Conservation (phyloP, 2,797 vertebrate genomes). For the Halcyon smyrnensis region DNA sequence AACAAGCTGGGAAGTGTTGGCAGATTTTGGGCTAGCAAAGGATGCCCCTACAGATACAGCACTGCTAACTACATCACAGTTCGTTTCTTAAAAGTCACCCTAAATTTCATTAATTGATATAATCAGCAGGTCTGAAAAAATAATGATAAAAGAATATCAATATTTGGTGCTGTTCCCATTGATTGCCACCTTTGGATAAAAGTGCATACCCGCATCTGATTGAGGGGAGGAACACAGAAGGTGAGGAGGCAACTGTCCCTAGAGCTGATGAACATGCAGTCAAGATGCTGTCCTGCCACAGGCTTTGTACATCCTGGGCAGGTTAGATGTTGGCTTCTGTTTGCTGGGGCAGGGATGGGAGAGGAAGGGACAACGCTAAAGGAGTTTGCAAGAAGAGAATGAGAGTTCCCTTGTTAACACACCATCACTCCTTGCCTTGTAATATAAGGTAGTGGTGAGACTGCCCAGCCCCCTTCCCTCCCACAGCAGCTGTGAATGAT, state of each 20-base stretch:
- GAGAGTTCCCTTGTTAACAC: not conserved
- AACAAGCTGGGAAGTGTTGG: not conserved
- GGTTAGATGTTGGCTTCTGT: not conserved
- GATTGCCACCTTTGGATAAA: not conserved
- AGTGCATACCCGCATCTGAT: not conserved
- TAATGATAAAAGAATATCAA: not conserved
- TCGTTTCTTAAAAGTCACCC: not conserved
- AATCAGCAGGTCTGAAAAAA: not conserved
- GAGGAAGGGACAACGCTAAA: not conserved
- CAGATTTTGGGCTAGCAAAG: not conserved
- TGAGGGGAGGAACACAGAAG: not conserved
- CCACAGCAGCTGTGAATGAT: not conserved
- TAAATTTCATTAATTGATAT: not conserved
- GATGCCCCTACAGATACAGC: not conserved
- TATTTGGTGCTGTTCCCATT: not conserved
- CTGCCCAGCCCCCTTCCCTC: not conserved
- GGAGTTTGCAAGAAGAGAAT: not conserved
- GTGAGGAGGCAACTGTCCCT: not conserved
- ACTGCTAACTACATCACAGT: not conserved
- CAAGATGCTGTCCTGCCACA: not conserved
- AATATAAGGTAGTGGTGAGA: fast-evolving
- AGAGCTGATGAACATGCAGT: fast-evolving
- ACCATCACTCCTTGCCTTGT: too few species aligned
- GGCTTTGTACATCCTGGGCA: not conserved
- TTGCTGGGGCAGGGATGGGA: not conserved